These are phyloP conservation scores for Horisme vitalbata DNA, from an alignment of 2,888 invertebrate species.

Conservation along the genomic window DNA sequence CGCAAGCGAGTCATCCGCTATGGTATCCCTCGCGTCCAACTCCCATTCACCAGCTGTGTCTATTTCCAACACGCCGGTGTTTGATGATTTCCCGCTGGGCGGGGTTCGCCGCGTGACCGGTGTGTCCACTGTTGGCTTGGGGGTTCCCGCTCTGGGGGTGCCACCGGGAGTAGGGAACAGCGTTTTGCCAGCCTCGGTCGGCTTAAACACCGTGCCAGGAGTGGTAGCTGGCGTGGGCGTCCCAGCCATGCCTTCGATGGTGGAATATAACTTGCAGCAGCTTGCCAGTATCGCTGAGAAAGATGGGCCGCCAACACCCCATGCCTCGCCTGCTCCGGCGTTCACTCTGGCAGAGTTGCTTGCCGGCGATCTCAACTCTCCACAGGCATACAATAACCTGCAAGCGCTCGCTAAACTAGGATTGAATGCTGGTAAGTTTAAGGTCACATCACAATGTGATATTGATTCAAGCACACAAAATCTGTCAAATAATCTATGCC, in stretches of 20 bases:
- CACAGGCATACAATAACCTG: conserved; percentile 93
- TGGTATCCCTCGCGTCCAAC: conserved; percentile 67
- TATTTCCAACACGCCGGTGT: conserved; percentile 87
- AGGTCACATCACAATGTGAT: too few species aligned
- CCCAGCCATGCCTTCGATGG: conserved; percentile 85
- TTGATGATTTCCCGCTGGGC: conserved; percentile 86
- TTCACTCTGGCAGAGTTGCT: conserved; percentile 91
- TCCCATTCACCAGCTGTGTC: conserved; percentile 77
- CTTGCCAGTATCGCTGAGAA: conserved; percentile 91
- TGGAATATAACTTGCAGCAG: conserved; percentile 93
- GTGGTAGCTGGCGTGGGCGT: conserved; percentile 61
- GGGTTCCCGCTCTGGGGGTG: conserved; percentile 37
- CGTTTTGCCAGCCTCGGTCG: conserved; percentile 62
- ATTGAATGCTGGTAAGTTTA: conserved; percentile 85
- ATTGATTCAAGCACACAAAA: too few species aligned
- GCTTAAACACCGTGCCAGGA: conserved; percentile 59
- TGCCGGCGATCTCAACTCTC: conserved; percentile 86
- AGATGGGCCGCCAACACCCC: conserved; percentile 78
- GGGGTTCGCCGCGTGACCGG: conserved; percentile 76
- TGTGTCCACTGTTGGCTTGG: conserved; percentile 48
- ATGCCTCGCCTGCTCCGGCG: conserved; percentile 83
- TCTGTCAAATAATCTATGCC: too few species aligned
- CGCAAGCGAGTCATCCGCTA: conserved; percentile 71
- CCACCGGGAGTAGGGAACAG: conserved; percentile 49
- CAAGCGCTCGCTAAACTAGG: conserved; percentile 95